phyloP scores from a whole-genome alignment of 1,140 invertebrate species.

The Heliconius eleuchia region DNA sequence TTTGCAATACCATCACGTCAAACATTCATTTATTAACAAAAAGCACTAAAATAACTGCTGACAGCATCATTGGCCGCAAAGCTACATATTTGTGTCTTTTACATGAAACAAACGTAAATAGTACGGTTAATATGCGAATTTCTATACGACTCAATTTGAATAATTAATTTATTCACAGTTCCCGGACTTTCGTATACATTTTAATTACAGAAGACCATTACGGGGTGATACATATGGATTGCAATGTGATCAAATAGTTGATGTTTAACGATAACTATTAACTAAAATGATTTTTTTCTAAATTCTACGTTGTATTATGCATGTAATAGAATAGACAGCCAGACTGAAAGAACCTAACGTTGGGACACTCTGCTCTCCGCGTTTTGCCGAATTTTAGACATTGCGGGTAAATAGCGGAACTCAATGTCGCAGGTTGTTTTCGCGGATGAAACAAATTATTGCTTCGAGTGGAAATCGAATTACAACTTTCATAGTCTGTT shows the following conservation, averaged over 20 bases:
- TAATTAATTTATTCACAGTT: slow-evolving; percentile 9
- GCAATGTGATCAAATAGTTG: background rate
- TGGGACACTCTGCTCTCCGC: no score
- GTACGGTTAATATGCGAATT: background rate
- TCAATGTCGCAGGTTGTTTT: no score
- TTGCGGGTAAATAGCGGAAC: no score
- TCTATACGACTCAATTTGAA: slow-evolving; percentile 1
- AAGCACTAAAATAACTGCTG: background rate
- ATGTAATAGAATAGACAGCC: background rate
- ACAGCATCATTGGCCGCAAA: background rate
- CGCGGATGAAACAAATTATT: no score
- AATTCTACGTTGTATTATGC: background rate
- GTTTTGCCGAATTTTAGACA: no score
- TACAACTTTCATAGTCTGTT: no score
- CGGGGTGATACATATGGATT: background rate
- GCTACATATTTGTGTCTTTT: background rate
- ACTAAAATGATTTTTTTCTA: background rate
- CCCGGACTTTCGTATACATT: background rate
- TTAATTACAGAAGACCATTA: slow-evolving; percentile 12
- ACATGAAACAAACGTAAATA: slow-evolving; percentile 1
- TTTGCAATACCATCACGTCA: background rate
- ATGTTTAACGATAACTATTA: background rate
- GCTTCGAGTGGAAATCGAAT: no score
- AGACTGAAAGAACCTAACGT: no score
- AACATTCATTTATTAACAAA: background rate